Conservation (phyloP, 2,888 invertebrate species). For the Sinotaia quadrata region DNA sequence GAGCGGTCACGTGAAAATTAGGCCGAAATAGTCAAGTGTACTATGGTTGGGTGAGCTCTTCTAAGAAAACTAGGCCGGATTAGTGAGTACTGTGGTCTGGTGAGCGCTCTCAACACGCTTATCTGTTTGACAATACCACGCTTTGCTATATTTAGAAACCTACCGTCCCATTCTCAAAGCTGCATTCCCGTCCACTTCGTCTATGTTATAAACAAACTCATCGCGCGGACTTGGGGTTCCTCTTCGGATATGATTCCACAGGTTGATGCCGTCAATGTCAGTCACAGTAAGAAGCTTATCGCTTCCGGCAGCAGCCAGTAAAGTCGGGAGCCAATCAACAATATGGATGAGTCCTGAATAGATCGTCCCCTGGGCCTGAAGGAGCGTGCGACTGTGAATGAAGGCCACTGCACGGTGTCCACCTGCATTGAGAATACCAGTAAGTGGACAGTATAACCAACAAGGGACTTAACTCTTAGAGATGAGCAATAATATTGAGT, state of each 20-base stretch:
- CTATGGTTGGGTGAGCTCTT: too few relatives aligned
- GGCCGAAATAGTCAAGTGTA: too few relatives aligned
- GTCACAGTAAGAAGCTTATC: background rate
- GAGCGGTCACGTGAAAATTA: too few relatives aligned
- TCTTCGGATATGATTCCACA: background rate
- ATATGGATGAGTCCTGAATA: background rate
- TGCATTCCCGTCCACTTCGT: background rate
- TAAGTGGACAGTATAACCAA: too few relatives aligned
- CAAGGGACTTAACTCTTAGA: too few relatives aligned
- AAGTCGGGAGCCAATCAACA: constrained; percentile 5
- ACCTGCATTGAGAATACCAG: too few relatives aligned
- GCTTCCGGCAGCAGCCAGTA: constrained; percentile 1
- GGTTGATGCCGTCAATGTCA: constrained; percentile 11
- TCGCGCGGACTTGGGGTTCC: background rate
- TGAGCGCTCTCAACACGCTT: too few relatives aligned
- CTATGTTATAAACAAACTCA: constrained; percentile 13
- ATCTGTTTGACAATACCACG: too few relatives aligned
- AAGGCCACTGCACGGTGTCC: constrained; percentile 1
- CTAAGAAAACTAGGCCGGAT: too few relatives aligned
- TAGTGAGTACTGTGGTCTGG: too few relatives aligned
- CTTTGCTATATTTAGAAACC: too few relatives aligned
- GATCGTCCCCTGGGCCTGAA: background rate
- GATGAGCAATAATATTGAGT: too few relatives aligned
- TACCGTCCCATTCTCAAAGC: constrained; percentile 6
- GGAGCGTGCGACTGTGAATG: constrained; percentile 5